A percentile compares a stretch with the other conserved stretches of the same genome.
Evolutionary conservation across 1,140 invertebrate genomes (phyloP).

Genomic region (Leptonema lineaticorne): DNA sequence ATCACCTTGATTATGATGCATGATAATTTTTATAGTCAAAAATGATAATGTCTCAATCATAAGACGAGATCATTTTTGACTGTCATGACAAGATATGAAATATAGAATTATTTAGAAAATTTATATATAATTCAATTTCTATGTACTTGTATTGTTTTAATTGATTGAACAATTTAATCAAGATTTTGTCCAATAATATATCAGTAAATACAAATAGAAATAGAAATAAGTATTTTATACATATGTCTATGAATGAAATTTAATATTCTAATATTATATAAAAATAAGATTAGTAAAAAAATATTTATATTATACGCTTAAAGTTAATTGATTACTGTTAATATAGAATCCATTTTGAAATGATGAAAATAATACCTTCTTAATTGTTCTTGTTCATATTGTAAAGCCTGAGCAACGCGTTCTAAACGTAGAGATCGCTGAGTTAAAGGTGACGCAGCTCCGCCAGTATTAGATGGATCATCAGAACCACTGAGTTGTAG

Average conservation of each 20-base stretch:
- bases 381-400: slow-evolving; percentile 85
- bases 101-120: no score
- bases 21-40: not conserved
- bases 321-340: not conserved
- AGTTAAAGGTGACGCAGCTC: slow-evolving; percentile 79
- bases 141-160: no score
- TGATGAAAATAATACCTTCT: slow-evolving; percentile 57
- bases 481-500: slow-evolving; percentile 49
- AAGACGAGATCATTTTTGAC: no score
- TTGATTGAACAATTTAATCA: no score
- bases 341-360: not conserved
- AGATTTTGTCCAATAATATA: no score
- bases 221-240: no score
- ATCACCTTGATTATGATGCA: not conserved
- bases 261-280: no score
- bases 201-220: no score
- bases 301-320: not conserved
- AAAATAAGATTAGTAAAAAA: not conserved
- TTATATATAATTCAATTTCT: no score
- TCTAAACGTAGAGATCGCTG: slow-evolving; percentile 83
- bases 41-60: no score
- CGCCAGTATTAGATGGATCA: slow-evolving; percentile 61
- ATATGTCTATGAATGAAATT: no score
- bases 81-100: no score
- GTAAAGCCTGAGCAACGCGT: slow-evolving; percentile 79